Evolutionary conservation across 2,113 vertebrate species (phyloP).

Genomic region (Ochotona curzoniae): DNA sequence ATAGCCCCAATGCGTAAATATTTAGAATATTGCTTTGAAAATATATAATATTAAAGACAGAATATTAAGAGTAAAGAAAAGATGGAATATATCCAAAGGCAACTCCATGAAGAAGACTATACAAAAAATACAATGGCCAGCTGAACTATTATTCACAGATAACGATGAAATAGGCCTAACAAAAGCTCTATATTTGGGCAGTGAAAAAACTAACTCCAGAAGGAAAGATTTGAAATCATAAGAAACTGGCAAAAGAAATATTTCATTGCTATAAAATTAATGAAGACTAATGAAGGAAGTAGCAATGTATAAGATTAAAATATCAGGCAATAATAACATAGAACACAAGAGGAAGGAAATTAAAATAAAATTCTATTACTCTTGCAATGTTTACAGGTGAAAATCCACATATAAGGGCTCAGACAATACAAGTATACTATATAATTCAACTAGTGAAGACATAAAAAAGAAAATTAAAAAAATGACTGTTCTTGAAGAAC

Average conservation of each 20-base stretch:
- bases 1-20: neutral
- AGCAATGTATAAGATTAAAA: neutral
- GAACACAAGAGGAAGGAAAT: neutral
- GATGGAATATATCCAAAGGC: neutral
- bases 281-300: neutral
- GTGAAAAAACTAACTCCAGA: neutral
- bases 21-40: neutral
- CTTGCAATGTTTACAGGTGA: neutral
- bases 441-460: neutral
- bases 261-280: neutral
- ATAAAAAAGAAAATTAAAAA: conserved; percentile 12
- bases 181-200: neutral
- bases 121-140: neutral
- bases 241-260: neutral
- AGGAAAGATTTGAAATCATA: neutral
- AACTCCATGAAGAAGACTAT: neutral
- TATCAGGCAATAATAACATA: neutral
- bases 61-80: neutral
- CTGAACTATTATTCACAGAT: neutral
- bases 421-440: neutral
- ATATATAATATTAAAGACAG: neutral
- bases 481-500: neutral
- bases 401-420: neutral
- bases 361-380: neutral
- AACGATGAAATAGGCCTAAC: neutral